Evolutionary conservation across 1,140 invertebrate species (phyloP).

Genomic region (Wiebesia pumilae): DNA sequence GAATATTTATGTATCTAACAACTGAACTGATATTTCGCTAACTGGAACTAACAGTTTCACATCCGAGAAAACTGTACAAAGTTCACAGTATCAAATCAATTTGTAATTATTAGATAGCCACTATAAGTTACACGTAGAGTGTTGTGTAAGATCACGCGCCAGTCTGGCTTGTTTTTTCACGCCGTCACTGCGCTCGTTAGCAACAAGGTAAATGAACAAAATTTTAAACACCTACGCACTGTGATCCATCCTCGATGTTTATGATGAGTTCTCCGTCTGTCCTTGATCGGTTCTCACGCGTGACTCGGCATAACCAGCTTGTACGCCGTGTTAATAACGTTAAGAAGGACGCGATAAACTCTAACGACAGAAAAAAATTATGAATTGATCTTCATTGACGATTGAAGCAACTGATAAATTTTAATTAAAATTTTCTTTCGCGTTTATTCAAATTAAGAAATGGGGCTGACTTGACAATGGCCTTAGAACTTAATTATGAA

Average conservation of each 20-base stretch:
- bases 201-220: constrained; percentile 41
- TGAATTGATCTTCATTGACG: constrained; percentile 30
- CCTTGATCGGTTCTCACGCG: constrained; percentile 55
- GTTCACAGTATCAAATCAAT: constrained; percentile 27
- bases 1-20: neutral
- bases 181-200: constrained; percentile 39
- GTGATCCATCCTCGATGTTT: neutral
- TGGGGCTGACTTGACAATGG: neutral
- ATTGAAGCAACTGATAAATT: neutral
- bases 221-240: constrained; percentile 47
- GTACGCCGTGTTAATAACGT: constrained; percentile 67
- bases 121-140: constrained; percentile 9
- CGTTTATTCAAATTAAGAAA: neutral
- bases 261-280: constrained; percentile 20
- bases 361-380: neutral
- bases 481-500: neutral
- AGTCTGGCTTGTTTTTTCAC: constrained; percentile 43
- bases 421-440: neutral
- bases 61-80: neutral
- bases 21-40: neutral
- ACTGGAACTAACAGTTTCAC: neutral
- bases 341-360: constrained; percentile 54
- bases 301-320: constrained; percentile 68
- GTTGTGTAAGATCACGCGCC: constrained; percentile 45
- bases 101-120: constrained; percentile 41